Percentiles rank a stretch among this genome's conserved stretches.
phyloP scores from a whole-genome alignment of 1,140 invertebrate species.

The Drosophila carrolli region DNA sequence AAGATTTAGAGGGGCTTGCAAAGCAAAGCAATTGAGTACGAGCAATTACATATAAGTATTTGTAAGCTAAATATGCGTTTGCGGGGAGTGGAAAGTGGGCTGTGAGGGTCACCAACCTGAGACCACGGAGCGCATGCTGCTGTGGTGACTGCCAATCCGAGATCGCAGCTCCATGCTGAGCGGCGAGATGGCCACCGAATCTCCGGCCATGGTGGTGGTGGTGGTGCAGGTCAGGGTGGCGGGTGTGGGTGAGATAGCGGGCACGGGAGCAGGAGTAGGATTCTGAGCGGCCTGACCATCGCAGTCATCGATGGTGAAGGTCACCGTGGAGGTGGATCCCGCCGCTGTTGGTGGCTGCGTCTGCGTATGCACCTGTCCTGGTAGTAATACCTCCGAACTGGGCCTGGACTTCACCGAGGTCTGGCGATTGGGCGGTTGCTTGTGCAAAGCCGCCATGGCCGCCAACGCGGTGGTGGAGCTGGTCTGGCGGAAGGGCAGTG shows the following conservation, averaged over 20 bases:
- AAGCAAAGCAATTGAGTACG: constrained; percentile 3
- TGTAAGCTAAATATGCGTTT: constrained; percentile 7
- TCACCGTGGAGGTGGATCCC: constrained; percentile 67
- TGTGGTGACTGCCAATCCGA: constrained; percentile 67
- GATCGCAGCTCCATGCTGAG: constrained; percentile 62
- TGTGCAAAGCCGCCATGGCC: constrained; percentile 64
- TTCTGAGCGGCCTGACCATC: constrained; percentile 26
- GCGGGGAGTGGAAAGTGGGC: no score
- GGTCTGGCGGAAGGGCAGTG: constrained; percentile 67
- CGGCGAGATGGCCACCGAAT: constrained; percentile 51
- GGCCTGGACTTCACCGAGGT: constrained; percentile 55
- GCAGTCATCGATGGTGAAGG: constrained; percentile 77
- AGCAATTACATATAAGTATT: background rate
- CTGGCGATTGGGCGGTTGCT: constrained; percentile 43
- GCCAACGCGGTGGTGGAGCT: constrained; percentile 66
- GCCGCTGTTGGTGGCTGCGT: constrained; percentile 16
- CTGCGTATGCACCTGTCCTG: constrained; percentile 26
- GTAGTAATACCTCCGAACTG: constrained; percentile 68
- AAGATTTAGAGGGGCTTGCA: background rate
- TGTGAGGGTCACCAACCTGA: constrained; percentile 60
- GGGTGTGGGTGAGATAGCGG: constrained; percentile 37
- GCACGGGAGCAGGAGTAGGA: constrained; percentile 17
- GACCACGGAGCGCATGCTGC: constrained; percentile 80
- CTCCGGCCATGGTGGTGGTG: constrained; percentile 70
- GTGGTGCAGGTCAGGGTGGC: constrained; percentile 68